A percentile compares a stretch with the other conserved stretches of the same genome.
Evolutionary conservation across 2,113 vertebrate genomes (phyloP).

Genomic region (Eretmochelys imbricata): DNA sequence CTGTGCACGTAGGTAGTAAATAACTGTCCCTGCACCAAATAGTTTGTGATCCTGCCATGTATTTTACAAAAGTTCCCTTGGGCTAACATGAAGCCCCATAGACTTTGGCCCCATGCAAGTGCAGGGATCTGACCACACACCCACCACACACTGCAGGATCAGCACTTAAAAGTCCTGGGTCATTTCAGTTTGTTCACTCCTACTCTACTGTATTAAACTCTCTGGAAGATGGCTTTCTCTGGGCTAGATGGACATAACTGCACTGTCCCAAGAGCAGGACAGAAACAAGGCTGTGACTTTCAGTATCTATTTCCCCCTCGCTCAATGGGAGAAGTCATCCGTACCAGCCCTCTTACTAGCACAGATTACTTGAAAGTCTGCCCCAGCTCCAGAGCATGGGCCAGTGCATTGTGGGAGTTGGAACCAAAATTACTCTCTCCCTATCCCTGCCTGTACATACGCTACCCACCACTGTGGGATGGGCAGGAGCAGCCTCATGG

Average conservation of each 20-base stretch:
- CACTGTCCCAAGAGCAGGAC: not conserved
- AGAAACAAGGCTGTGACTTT: not conserved
- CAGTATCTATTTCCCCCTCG: not conserved
- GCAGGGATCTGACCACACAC: not conserved
- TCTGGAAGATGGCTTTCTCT: not conserved
- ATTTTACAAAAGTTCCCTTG: not conserved
- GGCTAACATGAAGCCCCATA: not conserved
- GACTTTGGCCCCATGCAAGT: not conserved
- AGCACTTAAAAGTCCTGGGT: not conserved
- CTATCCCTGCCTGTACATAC: not conserved
- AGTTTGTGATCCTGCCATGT: not conserved
- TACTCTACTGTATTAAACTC: not conserved
- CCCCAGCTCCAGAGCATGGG: not conserved
- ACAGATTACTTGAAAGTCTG: not conserved
- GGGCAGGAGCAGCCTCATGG: not conserved
- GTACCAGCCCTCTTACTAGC: not conserved
- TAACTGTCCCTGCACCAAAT: not conserved
- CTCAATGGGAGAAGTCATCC: not conserved
- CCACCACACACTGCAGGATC: accelerated
- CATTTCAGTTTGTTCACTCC: slow-evolving; percentile 18
- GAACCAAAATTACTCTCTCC: not conserved
- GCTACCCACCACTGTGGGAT: not conserved
- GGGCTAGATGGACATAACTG: not conserved
- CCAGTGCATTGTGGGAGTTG: not conserved
- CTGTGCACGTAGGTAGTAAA: not conserved